A percentile compares a stretch with the other conserved stretches of the same genome.
These are phyloP conservation scores for Papilio polyxenes DNA, from an alignment of 1,140 invertebrate species.

Conservation along the genomic window DNA sequence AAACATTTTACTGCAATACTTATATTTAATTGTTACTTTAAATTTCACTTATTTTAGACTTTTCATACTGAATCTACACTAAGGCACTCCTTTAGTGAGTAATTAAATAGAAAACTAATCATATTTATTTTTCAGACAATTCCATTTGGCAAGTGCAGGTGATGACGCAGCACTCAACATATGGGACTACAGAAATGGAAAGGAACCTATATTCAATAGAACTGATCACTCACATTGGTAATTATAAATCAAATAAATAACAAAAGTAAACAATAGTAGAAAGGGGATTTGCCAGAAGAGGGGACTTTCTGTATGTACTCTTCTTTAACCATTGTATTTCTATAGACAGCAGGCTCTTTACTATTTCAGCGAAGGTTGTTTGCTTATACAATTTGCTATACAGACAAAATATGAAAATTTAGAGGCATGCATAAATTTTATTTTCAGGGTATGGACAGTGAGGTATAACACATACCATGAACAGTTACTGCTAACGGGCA, in stretches of 20 bases:
- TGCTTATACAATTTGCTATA: too few relatives aligned
- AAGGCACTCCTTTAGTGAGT: too few relatives aligned
- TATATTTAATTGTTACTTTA: too few relatives aligned
- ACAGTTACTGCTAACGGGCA: constrained; percentile 96
- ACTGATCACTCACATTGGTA: constrained; percentile 97
- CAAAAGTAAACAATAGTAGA: not conserved
- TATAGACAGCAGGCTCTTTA: too few relatives aligned
- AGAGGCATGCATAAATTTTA: not conserved
- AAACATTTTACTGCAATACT: too few relatives aligned
- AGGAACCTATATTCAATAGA: constrained; percentile 88
- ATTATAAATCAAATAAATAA: constrained; percentile 33
- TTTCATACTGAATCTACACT: too few relatives aligned
- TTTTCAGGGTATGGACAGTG: constrained; percentile 93
- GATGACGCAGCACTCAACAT: constrained; percentile 97
- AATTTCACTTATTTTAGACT: too few relatives aligned
- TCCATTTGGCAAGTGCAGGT: constrained; percentile 95
- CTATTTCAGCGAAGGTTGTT: too few relatives aligned
- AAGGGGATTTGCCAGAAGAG: too few relatives aligned
- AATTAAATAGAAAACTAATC: constrained; percentile 9
- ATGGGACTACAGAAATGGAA: constrained; percentile 95
- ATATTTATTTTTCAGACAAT: constrained; percentile 82
- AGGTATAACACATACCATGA: constrained; percentile 98
- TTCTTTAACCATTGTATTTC: too few relatives aligned
- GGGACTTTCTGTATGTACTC: too few relatives aligned
- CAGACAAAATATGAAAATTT: too few relatives aligned